Evolutionary conservation across 2,797 vertebrate species (phyloP), one percentile per base, ranked within the genome.

Genomic region (Erethizon dorsatum): DNA sequence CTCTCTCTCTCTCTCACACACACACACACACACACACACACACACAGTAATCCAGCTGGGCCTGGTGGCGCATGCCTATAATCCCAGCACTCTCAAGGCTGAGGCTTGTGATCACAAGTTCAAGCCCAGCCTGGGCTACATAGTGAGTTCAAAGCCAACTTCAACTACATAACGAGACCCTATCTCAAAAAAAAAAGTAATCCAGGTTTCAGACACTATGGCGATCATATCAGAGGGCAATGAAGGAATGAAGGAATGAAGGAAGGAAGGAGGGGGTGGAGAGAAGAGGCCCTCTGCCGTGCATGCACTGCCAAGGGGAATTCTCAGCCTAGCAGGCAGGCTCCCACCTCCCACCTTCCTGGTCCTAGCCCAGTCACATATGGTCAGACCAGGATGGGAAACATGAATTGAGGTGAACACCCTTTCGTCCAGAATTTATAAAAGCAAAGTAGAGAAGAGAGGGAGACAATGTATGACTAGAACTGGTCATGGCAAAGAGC

Each of bases 371-470:
- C 47, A 24, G 56, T 87, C 75, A 83, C 92, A 52, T 56, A 52
- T 11, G 31, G 84, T 87, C 90, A 97, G n/a, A 92, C 1, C 13
- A 9, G 41, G 45, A 41, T 93, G 20, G 47, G 71, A 95, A 97
- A 94, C 61, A 85, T 18, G n/a, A 91, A 73, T 84, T 41, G 92
- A 95, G 63, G 89, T 73, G 82, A 95, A 94, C 11, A 71, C 1
- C 54, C n/a, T 56, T 90, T 45, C 50, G 6, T 92, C 31, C 63
- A 67, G 63, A 93, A 91, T 50, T 47, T 84, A 82, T 73, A 83
- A 88, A 65, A 84, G 41, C 33, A 9, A 31, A 77, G 24, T 11
- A 54, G 17, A 52, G 73, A 59, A 90, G 50, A 65, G 24, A 77
- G 0, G 5, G 54, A 79, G 61, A 56, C 63, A 73, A 59, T 41